Base-by-base conservation (phyloP, 2,113 vertebrate species). In the Nothobranchius furzeri region DNA sequence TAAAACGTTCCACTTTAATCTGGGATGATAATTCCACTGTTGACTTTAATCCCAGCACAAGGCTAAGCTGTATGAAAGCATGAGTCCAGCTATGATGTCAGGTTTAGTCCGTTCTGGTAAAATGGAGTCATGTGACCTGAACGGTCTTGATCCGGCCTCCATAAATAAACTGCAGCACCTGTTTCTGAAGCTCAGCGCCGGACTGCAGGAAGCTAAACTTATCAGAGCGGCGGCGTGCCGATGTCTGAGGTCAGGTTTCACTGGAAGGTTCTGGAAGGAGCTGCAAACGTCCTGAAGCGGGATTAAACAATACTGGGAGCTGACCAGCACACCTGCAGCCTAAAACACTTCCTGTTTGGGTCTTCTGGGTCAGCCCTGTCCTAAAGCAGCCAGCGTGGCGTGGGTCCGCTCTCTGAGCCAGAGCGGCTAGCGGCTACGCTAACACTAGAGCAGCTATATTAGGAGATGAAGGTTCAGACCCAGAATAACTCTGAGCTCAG, bases 401-500 rank as follows among this genome's bases (percentile, higher is more conserved):
- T 3, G 30, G 30, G 30, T 30, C 30, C 30, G 30, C 4, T 4
- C 30, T 30, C 30, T 30, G 30, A 30, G 3, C 30, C 30, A 15
- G 11, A 46, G n/a, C 24, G 11, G 53, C 43, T 13, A 17, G 5
- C 52, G 9, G 37, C 37, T 9, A 9, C 15, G 64, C 58, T 52
- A 62, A 56, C 1, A 0, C 9, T 0, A 17, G 51, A 40, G 37
- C 51, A 48, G 2, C 90, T 90, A 91, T 93, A 93, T 93, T 89
- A 91, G 91, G 92, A 91, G 71, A 82, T 87, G 73, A 36, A 45
- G 62, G 57, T 74, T 82, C 70, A 77, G 43, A 50, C 91, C 91
- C 87, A 92, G 91, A 93, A 93, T 93, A 93, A 90, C 88, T 86
- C 75, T 65, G 80, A 9, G 46, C 72, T 85, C 85, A 82, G 84